phyloP scores from a whole-genome alignment of 2,888 invertebrate genomes.

The Ochropleura plecta region DNA sequence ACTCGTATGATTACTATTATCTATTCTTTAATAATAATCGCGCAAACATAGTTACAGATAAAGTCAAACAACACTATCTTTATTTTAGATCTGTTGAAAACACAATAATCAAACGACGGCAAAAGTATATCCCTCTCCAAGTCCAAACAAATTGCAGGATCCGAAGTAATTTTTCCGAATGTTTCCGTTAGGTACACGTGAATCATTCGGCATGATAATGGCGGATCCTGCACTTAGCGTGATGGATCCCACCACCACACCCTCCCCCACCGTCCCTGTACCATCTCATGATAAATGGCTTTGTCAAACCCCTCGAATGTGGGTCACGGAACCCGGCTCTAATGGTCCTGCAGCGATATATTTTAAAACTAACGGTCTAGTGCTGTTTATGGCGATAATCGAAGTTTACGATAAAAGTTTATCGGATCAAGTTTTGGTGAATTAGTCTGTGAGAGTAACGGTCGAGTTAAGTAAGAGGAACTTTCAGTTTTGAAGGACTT shows the following conservation, averaged over 20 bases:
- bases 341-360: conserved; percentile 60
- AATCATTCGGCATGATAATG: conserved; percentile 81
- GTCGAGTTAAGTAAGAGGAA: conserved; percentile 5
- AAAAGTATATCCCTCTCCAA: not conserved
- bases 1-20: not conserved
- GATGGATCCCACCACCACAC: conserved; percentile 78
- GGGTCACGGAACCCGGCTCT: conserved; percentile 55
- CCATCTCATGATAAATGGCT: conserved; percentile 78
- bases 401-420: conserved; percentile 51
- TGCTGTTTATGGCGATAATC: conserved; percentile 55
- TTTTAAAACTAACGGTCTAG: conserved; percentile 64
- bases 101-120: not conserved
- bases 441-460: conserved; percentile 1
- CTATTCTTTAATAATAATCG: not conserved
- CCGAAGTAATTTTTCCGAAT: conserved; percentile 52
- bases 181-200: conserved; percentile 67
- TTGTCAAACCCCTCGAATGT: conserved; percentile 65
- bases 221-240: conserved; percentile 76
- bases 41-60: not conserved
- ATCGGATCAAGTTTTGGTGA: not conserved
- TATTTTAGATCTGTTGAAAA: not conserved
- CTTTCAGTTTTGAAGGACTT: conserved; percentile 20
- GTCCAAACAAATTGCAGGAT: conserved; percentile 19
- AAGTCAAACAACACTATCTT: not conserved
- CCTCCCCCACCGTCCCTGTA: conserved; percentile 40